Evolutionary conservation across 2,888 invertebrate species (phyloP).

Genomic region (Eilema depressum): DNA sequence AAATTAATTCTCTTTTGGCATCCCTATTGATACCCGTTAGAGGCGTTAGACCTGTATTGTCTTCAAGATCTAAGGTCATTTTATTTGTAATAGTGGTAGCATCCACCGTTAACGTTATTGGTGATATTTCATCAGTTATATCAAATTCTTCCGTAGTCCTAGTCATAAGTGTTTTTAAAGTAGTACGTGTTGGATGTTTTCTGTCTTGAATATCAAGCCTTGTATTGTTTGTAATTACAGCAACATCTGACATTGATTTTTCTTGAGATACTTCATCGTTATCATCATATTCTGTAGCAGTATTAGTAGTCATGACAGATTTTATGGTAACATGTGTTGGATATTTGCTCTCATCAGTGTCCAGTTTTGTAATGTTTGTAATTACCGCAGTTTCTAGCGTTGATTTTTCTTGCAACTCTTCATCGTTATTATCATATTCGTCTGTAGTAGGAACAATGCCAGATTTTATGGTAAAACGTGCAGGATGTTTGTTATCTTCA

Average conservation of each 20-base stretch:
- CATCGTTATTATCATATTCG: background rate
- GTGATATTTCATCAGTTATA: background rate
- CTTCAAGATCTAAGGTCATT: background rate
- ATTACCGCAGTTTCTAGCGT: too few species aligned
- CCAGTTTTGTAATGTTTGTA: background rate
- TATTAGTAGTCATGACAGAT: too few species aligned
- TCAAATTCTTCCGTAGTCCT: background rate
- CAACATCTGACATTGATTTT: background rate
- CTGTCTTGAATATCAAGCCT: background rate
- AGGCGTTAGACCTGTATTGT: background rate
- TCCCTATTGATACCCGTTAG: background rate
- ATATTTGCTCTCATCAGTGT: background rate
- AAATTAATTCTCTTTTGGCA: background rate
- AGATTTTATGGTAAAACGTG: too few species aligned
- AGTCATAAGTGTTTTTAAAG: background rate
- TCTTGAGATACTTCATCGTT: background rate
- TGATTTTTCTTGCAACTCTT: too few species aligned
- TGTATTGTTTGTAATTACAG: background rate
- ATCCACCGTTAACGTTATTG: background rate
- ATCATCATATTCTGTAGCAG: background rate
- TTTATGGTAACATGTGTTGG: too few species aligned
- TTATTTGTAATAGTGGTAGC: background rate
- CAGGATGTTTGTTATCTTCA: background rate
- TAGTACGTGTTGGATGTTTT: background rate
- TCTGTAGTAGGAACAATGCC: too few species aligned